These are phyloP conservation scores for Rhagoletis zephyria DNA, from an alignment of 1,140 invertebrate species.

Conservation along the genomic window DNA sequence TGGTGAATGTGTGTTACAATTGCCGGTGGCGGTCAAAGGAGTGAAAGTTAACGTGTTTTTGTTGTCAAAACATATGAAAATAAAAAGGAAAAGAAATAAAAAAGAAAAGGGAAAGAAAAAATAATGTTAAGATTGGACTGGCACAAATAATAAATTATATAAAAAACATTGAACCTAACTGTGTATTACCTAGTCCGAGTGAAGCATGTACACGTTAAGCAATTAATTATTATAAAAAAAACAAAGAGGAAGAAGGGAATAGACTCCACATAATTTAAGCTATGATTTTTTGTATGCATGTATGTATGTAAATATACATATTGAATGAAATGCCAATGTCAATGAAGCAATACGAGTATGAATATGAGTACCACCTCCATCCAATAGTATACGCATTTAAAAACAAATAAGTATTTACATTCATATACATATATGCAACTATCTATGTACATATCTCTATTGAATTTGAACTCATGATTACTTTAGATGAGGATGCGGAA, in stretches of 20 bases:
- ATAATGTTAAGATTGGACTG: slow-evolving; percentile 60
- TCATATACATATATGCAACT: background rate
- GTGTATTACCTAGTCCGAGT: slow-evolving; percentile 20
- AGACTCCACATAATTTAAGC: background rate
- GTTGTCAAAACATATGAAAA: slow-evolving; percentile 49
- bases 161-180: slow-evolving; percentile 12
- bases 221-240: background rate
- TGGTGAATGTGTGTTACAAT: slow-evolving; percentile 26
- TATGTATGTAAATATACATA: background rate
- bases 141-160: slow-evolving; percentile 31
- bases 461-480: background rate
- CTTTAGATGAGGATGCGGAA: background rate
- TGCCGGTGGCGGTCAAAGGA: slow-evolving; percentile 9
- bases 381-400: background rate
- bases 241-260: background rate
- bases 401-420: background rate
- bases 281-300: background rate
- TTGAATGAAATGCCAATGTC: slow-evolving; percentile 3
- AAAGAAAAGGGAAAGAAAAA: slow-evolving; percentile 59
- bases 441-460: slow-evolving; percentile 27
- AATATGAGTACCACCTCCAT: slow-evolving; percentile 11
- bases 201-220: background rate
- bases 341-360: slow-evolving; percentile 25
- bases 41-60: slow-evolving; percentile 50
- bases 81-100: slow-evolving; percentile 57